phyloP scores from a whole-genome alignment of 1,140 invertebrate genomes.

The Magallana gigas region DNA sequence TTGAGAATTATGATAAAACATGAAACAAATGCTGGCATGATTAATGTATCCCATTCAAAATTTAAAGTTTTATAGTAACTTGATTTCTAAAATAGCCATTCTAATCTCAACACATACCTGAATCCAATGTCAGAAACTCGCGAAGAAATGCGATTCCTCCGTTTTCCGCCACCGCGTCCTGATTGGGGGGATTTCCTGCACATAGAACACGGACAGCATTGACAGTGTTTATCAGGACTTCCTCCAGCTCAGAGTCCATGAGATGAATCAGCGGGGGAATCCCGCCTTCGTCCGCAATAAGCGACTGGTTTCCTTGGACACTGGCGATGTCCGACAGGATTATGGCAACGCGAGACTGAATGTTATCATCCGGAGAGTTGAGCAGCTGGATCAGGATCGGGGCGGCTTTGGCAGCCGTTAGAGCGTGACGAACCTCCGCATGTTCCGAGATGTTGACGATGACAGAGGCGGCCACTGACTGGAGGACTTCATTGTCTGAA shows the following conservation, averaged over 20 bases:
- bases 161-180: conserved; percentile 70
- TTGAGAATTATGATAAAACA: too few relatives aligned
- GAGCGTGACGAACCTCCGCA: conserved; percentile 66
- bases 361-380: conserved; percentile 74
- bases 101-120: conserved; percentile 61
- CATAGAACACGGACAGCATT: conserved; percentile 78
- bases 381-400: conserved; percentile 73
- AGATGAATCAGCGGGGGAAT: conserved; percentile 74
- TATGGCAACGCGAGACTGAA: conserved; percentile 77
- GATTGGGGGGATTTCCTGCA: conserved; percentile 72
- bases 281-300: conserved; percentile 71
- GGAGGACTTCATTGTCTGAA: conserved; percentile 72
- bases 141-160: conserved; percentile 75
- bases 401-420: conserved; percentile 69
- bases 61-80: too few relatives aligned
- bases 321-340: conserved; percentile 77
- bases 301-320: conserved; percentile 73
- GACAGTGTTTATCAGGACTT: conserved; percentile 78
- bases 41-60: too few relatives aligned
- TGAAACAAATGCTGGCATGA: too few relatives aligned
- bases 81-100: too few relatives aligned
- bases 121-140: conserved; percentile 76
- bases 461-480: conserved; percentile 76
- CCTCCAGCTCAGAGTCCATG: conserved; percentile 77
- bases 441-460: conserved; percentile 79